Evolutionary conservation across 2,888 invertebrate genomes (phyloP).

Genomic region (Diaperis boleti): DNA sequence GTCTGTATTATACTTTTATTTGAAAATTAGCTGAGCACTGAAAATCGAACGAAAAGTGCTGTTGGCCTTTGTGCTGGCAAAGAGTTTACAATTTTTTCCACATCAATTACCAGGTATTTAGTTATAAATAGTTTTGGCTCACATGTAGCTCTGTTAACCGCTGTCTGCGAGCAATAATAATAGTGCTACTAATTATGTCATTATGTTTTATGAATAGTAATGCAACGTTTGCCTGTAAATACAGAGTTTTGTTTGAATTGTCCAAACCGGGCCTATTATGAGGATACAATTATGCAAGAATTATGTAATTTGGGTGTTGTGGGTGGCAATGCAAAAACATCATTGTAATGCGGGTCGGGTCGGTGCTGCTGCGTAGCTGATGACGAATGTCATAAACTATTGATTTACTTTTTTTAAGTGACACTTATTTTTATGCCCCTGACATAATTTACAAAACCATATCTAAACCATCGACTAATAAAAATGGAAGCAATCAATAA

Average conservation of each 20-base stretch:
- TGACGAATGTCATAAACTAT: not conserved
- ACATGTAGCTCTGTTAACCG: not conserved
- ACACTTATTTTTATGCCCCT: slow-evolving; percentile 8
- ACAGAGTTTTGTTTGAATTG: slow-evolving; percentile 15
- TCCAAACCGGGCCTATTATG: slow-evolving; percentile 7
- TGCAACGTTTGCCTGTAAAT: slow-evolving; percentile 14
- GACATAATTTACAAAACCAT: slow-evolving; percentile 21
- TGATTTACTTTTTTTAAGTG: slow-evolving; percentile 6
- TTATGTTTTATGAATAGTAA: slow-evolving; percentile 17
- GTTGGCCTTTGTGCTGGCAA: too few relatives aligned
- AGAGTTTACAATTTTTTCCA: not conserved
- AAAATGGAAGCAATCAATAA: slow-evolving; percentile 16
- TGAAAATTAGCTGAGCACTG: too few relatives aligned
- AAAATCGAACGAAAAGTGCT: too few relatives aligned
- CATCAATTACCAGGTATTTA: not conserved
- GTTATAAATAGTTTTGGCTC: not conserved
- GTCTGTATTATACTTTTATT: too few relatives aligned
- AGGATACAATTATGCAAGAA: slow-evolving; percentile 20
- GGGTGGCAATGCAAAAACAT: slow-evolving; percentile 19
- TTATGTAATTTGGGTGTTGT: slow-evolving; percentile 24
- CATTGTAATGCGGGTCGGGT: slow-evolving; percentile 10
- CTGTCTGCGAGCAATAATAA: slow-evolving; percentile 14
- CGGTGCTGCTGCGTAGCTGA: slow-evolving; percentile 17
- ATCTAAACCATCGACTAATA: slow-evolving; percentile 9
- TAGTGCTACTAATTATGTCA: slow-evolving; percentile 19